These are phyloP conservation scores for Conus betulinus DNA, from an alignment of 1,140 invertebrate species.

Conservation along the genomic window DNA sequence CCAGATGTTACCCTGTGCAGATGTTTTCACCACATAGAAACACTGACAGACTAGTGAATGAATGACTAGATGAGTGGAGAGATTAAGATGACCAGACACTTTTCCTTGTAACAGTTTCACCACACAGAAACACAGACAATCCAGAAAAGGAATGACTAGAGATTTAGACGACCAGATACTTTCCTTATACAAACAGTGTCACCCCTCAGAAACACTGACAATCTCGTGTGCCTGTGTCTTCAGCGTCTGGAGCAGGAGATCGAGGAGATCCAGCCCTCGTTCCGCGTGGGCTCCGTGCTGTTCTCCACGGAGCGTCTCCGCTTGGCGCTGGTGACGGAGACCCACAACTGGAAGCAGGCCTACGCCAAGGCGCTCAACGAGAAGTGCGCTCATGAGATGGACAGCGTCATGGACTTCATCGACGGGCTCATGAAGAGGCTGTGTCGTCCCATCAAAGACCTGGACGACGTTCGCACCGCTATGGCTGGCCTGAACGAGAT, in stretches of 20 bases:
- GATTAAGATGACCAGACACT: too few relatives aligned
- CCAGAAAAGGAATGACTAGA: too few relatives aligned
- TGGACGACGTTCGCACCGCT: slow-evolving; percentile 94
- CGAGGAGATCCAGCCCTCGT: slow-evolving; percentile 70
- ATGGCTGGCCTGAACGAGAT: slow-evolving; percentile 96
- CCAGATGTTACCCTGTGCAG: too few relatives aligned
- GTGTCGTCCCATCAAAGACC: slow-evolving; percentile 87
- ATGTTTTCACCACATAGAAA: too few relatives aligned
- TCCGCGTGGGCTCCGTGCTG: slow-evolving; percentile 73
- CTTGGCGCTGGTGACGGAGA: slow-evolving; percentile 89
- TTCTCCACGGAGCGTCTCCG: slow-evolving; percentile 86
- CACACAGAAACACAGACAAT: too few relatives aligned
- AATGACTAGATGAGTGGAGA: too few relatives aligned
- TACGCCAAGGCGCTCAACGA: slow-evolving; percentile 95
- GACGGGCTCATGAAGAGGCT: slow-evolving; percentile 74
- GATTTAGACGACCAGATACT: too few relatives aligned
- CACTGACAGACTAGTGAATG: too few relatives aligned
- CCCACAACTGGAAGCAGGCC: slow-evolving; percentile 87
- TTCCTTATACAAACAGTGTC: too few relatives aligned
- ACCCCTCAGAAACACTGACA: too few relatives aligned
- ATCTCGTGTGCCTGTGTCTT: slow-evolving; percentile 29
- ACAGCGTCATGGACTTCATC: slow-evolving; percentile 77
- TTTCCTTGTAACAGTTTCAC: too few relatives aligned
- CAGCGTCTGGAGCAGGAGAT: slow-evolving; percentile 73
- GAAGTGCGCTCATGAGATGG: slow-evolving; percentile 95